phyloP scores from a whole-genome alignment of 2,888 invertebrate species.

The Calameuta pallipes region DNA sequence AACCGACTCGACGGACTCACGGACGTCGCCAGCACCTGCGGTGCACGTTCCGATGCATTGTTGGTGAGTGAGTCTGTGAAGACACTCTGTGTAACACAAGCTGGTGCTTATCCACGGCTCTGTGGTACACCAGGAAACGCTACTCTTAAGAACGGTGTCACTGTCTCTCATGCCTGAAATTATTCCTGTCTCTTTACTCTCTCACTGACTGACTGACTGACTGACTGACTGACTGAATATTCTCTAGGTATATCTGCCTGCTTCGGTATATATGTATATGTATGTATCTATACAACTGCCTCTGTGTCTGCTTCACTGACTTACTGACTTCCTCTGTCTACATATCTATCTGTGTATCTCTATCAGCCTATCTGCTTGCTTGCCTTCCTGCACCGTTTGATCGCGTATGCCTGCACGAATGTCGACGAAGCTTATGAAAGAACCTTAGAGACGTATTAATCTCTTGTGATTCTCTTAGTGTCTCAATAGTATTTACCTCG shows the following conservation, averaged over 20 bases:
- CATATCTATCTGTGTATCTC: not conserved
- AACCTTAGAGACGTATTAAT: not conserved
- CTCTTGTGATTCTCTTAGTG: too few species aligned
- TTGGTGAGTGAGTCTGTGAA: conserved; percentile 48
- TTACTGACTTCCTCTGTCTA: not conserved
- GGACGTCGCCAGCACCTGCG: conserved; percentile 46
- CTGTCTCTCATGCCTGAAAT: not conserved
- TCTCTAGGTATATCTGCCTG: not conserved
- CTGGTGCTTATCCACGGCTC: not conserved
- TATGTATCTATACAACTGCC: not conserved
- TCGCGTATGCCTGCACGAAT: not conserved
- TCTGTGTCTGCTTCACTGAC: not conserved
- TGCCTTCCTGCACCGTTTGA: not conserved
- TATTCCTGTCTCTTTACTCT: not conserved
- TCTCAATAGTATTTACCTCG: too few species aligned
- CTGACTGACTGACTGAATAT: not conserved
- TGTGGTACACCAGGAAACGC: not conserved
- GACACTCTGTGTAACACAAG: conserved; percentile 16
- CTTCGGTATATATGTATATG: not conserved
- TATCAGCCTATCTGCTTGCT: not conserved
- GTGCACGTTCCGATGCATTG: conserved; percentile 52
- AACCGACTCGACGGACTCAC: conserved; percentile 13
- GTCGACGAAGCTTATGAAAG: not conserved
- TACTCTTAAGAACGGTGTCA: not conserved
- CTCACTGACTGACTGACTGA: too few species aligned